phyloP scores from a whole-genome alignment of 2,113 vertebrate genomes.

The Mesembrinibis cayennensis region DNA sequence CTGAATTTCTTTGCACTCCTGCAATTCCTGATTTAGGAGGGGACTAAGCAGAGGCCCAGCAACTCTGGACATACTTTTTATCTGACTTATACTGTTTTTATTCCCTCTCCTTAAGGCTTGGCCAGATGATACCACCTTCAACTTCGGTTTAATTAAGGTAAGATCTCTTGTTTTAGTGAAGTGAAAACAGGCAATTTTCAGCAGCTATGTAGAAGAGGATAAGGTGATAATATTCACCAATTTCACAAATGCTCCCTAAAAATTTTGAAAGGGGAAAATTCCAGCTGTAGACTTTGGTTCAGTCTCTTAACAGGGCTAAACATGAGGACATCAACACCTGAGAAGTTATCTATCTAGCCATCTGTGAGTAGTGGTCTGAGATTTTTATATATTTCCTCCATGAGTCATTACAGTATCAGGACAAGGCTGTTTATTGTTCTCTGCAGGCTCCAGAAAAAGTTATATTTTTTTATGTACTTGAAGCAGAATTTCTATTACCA shows the following conservation, averaged over 20 bases:
- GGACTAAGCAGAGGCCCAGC: background rate
- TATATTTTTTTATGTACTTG: background rate
- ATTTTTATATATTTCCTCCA: background rate
- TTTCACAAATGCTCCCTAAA: background rate
- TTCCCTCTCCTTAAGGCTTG: slow-evolving; percentile 72
- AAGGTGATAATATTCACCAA: background rate
- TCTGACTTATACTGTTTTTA: background rate
- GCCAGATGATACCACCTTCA: slow-evolving; percentile 73
- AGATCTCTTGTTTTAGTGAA: background rate
- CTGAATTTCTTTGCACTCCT: background rate
- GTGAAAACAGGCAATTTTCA: background rate
- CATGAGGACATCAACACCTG: background rate
- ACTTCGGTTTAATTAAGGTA: slow-evolving; percentile 87
- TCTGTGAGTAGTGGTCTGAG: background rate
- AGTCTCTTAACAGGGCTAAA: background rate
- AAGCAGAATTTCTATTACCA: background rate
- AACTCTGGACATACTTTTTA: background rate
- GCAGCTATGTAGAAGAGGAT: background rate
- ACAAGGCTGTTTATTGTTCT: background rate
- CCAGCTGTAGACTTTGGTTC: background rate
- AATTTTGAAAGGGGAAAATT: background rate
- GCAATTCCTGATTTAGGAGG: background rate
- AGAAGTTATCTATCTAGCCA: background rate
- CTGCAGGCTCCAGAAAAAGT: background rate
- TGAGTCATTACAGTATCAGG: background rate